These are phyloP conservation scores for Trachelipus rathkii DNA, from an alignment of 1,140 invertebrate species.

Conservation along the genomic window DNA sequence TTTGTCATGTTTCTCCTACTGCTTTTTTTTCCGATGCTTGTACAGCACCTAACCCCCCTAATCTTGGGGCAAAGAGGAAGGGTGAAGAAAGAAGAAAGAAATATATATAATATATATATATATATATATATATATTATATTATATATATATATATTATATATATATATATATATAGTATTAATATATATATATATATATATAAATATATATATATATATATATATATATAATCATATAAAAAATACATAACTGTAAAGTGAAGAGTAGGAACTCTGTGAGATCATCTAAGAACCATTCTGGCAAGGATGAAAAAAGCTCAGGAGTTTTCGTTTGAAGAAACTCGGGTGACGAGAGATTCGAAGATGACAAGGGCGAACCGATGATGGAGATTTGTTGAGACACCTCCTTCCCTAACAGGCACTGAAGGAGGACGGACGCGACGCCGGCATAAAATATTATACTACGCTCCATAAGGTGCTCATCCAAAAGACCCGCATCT, in stretches of 20 bases:
- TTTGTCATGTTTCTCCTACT: too few relatives aligned
- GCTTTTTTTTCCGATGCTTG: too few relatives aligned
- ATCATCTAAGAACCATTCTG: conserved; percentile 95
- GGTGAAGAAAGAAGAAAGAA: too few relatives aligned
- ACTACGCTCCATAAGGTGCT: conserved; percentile 69
- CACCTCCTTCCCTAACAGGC: conserved; percentile 28
- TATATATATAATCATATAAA: not conserved
- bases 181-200: too few relatives aligned
- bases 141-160: too few relatives aligned
- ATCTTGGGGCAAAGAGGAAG: too few relatives aligned
- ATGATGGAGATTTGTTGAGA: conserved; percentile 30
- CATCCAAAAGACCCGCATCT: conserved; percentile 79
- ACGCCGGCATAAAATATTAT: conserved; percentile 81
- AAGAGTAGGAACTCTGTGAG: conserved; percentile 92
- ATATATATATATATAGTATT: too few relatives aligned
- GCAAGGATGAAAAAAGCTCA: conserved; percentile 72
- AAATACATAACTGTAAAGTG: conserved; percentile 77
- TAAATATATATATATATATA: too few relatives aligned
- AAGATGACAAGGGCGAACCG: conserved; percentile 18
- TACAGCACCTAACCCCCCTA: too few relatives aligned
- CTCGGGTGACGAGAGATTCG: conserved; percentile 29
- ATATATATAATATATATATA: too few relatives aligned
- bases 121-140: too few relatives aligned
- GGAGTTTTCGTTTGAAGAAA: conserved; percentile 46
- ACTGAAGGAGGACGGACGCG: conserved; percentile 65